Evolutionary conservation across 2,113 vertebrate species (phyloP).

Genomic region (Cacatua alba): DNA sequence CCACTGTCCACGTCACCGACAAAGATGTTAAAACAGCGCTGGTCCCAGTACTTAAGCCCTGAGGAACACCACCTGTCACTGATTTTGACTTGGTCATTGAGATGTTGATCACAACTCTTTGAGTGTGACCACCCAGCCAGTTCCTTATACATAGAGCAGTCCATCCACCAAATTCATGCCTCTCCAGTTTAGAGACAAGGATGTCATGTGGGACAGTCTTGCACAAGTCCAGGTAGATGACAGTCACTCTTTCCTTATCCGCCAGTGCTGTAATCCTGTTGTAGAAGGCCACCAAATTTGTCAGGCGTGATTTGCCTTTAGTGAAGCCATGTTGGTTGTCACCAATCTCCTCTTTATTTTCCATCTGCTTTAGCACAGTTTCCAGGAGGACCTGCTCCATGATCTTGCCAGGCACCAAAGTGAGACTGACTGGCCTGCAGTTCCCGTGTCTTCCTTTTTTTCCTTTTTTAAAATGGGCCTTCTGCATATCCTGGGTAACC

Average conservation of each 20-base stretch:
- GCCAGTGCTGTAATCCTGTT: neutral
- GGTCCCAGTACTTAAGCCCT: rapidly evolving
- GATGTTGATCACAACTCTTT: neutral
- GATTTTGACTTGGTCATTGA: neutral
- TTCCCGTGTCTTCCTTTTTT: neutral
- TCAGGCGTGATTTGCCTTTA: neutral
- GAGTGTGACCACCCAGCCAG: neutral
- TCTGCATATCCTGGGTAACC: neutral
- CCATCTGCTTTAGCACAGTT: neutral
- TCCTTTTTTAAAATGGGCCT: neutral
- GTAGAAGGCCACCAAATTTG: neutral
- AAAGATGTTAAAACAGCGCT: neutral
- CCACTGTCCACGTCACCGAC: neutral
- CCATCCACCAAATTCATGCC: neutral
- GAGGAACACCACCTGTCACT: neutral
- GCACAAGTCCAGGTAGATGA: neutral
- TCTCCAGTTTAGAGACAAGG: neutral
- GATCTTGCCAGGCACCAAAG: neutral
- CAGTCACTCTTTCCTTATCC: neutral
- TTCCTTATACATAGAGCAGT: neutral
- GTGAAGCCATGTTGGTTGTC: neutral
- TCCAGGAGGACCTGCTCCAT: neutral
- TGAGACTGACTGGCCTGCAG: neutral
- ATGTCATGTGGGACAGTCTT: neutral
- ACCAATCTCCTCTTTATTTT: neutral